Percentiles rank a stretch among this genome's conserved stretches.
phyloP scores from a whole-genome alignment of 2,113 vertebrate species.

The Aix galericulata region DNA sequence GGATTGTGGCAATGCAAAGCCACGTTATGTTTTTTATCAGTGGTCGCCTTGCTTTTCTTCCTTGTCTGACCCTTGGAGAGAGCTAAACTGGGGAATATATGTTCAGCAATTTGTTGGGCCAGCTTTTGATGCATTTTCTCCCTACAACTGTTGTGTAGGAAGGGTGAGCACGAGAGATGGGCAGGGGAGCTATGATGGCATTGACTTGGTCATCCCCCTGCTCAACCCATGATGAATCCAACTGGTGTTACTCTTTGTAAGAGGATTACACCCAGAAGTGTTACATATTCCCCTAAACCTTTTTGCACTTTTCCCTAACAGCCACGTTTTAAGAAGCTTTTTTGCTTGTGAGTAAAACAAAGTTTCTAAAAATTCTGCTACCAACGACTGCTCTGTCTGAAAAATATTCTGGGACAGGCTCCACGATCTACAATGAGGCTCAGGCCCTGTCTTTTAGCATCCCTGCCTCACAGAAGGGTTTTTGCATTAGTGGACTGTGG shows the following conservation, averaged over 20 bases:
- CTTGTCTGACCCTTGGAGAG: background rate
- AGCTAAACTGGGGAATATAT: background rate
- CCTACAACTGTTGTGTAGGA: background rate
- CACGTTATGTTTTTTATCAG: rapidly evolving
- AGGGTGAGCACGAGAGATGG: background rate
- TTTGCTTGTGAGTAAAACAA: background rate
- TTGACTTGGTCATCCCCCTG: background rate
- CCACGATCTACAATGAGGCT: background rate
- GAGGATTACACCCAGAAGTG: background rate
- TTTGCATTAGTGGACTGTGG: background rate
- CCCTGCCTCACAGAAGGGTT: background rate
- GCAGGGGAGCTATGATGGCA: background rate
- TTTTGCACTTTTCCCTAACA: background rate
- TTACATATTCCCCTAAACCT: background rate
- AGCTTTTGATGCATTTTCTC: background rate
- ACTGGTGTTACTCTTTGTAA: background rate
- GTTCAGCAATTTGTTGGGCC: background rate
- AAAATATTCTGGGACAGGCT: background rate
- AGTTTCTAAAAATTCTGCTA: background rate
- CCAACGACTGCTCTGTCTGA: background rate
- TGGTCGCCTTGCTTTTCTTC: background rate
- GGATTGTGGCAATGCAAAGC: background rate
- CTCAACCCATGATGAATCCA: background rate
- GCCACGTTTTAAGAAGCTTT: background rate
- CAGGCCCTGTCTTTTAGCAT: background rate